Evolutionary conservation across 2,797 vertebrate species (phyloP).

Genomic region (Lates japonicus): DNA sequence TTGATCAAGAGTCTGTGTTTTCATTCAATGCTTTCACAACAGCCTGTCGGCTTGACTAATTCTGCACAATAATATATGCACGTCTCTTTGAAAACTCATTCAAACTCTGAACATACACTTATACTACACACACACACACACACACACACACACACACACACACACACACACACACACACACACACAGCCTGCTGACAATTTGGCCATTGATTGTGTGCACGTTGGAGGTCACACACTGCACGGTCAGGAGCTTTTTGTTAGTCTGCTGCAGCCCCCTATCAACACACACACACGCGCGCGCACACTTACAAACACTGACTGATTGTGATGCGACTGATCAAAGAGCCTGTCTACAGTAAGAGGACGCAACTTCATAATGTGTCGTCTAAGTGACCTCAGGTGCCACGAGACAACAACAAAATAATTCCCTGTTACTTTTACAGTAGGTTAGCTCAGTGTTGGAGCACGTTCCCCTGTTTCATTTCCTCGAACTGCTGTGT

Average conservation of each 20-base stretch:
- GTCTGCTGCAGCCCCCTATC: background rate
- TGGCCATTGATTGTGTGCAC: conserved; percentile 49
- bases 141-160: background rate
- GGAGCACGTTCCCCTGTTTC: background rate
- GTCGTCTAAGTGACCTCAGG: background rate
- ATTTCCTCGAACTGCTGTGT: background rate
- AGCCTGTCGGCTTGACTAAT: background rate
- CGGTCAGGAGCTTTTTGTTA: conserved; percentile 67
- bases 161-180: background rate
- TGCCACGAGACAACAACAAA: background rate
- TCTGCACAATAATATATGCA: background rate
- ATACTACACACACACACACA: background rate
- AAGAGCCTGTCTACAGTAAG: background rate
- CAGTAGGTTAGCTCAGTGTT: background rate
- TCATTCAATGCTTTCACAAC: background rate
- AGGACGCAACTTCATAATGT: background rate
- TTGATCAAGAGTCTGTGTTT: background rate
- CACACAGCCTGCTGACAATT: background rate
- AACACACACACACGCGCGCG: background rate
- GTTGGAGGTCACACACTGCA: conserved; percentile 61
- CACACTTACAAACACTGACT: background rate
- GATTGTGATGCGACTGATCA: background rate
- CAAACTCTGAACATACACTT: background rate
- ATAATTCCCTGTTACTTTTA: background rate
- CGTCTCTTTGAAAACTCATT: background rate